Conservation (phyloP, 2,797 vertebrate species). For the Cynopterus sphinx region DNA sequence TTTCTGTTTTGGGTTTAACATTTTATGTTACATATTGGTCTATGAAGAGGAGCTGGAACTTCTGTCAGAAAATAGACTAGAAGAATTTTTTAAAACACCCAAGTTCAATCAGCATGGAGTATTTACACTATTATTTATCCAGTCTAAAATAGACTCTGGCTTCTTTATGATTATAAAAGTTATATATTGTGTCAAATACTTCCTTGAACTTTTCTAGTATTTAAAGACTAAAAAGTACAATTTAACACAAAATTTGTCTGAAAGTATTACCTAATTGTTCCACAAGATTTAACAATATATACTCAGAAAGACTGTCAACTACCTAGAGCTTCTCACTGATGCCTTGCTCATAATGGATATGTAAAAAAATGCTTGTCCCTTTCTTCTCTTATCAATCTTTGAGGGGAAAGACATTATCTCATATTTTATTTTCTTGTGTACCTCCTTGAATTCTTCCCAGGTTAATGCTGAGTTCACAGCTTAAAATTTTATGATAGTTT, state of each 20-base stretch:
- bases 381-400: not conserved
- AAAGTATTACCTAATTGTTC: not conserved
- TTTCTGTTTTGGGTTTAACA: not conserved
- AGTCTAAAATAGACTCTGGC: not conserved
- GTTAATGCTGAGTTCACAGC: not conserved
- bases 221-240: not conserved
- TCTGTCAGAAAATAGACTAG: not conserved
- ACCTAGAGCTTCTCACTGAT: not conserved
- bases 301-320: not conserved
- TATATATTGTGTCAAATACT: not conserved
- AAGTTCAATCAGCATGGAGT: not conserved
- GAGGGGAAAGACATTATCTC: not conserved
- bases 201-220: not conserved
- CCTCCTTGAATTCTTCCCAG: not conserved
- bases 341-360: not conserved
- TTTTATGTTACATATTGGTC: not conserved
- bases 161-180: not conserved
- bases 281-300: not conserved
- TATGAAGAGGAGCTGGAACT: not conserved
- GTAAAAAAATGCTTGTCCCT: not conserved
- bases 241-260: not conserved
- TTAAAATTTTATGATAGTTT: not conserved
- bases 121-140: not conserved
- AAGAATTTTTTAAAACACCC: not conserved
- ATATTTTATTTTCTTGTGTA: not conserved